Evolutionary conservation across 2,113 vertebrate genomes (phyloP).

Genomic region (Otocyon megalotis): DNA sequence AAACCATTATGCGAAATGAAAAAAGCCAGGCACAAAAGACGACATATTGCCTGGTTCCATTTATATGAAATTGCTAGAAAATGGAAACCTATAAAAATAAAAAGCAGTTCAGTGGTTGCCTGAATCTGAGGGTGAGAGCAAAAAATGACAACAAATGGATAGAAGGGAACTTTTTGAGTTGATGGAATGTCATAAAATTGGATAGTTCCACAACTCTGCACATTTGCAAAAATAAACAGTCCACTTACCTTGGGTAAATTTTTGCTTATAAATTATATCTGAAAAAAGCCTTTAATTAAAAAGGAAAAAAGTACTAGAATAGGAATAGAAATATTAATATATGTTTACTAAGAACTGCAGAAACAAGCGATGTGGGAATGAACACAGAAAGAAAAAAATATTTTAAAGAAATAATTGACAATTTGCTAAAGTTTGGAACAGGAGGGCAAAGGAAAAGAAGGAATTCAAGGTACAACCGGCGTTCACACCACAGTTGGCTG

Average conservation of each 20-base stretch:
- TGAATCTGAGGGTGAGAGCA: not conserved
- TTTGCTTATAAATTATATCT: conserved; percentile 22
- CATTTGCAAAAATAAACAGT: not conserved
- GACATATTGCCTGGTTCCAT: not conserved
- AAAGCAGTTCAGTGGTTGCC: not conserved
- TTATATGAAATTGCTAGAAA: not conserved
- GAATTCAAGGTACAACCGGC: not conserved
- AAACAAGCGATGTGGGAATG: not conserved
- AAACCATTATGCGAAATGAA: not conserved
- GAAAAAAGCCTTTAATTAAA: not conserved
- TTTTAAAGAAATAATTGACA: conserved; percentile 2
- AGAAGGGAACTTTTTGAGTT: not conserved
- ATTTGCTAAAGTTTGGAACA: not conserved
- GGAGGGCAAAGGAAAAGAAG: not conserved
- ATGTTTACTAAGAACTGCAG: not conserved
- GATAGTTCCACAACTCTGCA: not conserved
- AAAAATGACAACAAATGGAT: not conserved
- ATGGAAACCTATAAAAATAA: not conserved
- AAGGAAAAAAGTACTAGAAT: not conserved
- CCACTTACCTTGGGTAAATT: not conserved
- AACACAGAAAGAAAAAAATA: not conserved
- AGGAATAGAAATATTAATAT: not conserved
- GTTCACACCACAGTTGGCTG: not conserved
- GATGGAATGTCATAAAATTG: not conserved
- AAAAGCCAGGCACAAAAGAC: not conserved